Evolutionary conservation across 2,113 vertebrate species (phyloP), one percentile per base, ranked within the genome.

Genomic region (Hemiprocne comata): DNA sequence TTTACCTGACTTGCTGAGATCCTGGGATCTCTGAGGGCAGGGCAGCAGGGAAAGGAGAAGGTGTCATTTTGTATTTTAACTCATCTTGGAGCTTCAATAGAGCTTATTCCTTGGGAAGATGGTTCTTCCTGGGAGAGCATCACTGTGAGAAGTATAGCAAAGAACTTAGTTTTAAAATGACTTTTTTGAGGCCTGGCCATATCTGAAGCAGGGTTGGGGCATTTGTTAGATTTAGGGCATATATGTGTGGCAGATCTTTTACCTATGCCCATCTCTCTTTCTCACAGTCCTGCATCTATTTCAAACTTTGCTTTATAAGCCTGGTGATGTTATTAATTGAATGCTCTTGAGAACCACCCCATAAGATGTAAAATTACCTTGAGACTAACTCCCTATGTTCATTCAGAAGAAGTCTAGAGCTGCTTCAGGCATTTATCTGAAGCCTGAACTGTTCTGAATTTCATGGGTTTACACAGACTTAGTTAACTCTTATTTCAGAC

Each of bases 41-140:
- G 44, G 54, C 57, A 62, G 48, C 9, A 58, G 54, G 38, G 61
- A 55, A 20, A 50, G 50, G 33, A 57, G 62, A 13, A 17, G 1
- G 1, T 11, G n/a, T 28, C 21, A 11, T 2, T 42, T 44, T 7
- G 8, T 24, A 0, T 31, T 71, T 10, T 3, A 51, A 23, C 33
- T 42, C 5, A 1, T 31, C 17, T 0, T 7, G 50, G 51, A 0
- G n/a, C 7, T 24, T 24, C 7, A 7, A 3, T 20, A 13, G 12
- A 4, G 38, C 16, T 10, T 10, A 4, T 7, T 54, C 18, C 42
- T 72, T 2, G 2, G 53, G 21, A 34, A 12, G 17, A 3, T 3
- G 29, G 6, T 16, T 29, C 7, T 38, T 78, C 14, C 78, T 66
- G 75, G 40, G n/a, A 53, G n/a, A 26, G 26, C 9, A 53, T 67